Evolutionary conservation across 2,113 vertebrate species (phyloP), one percentile per base, ranked within the genome.

Genomic region (Fulmarus glacialis): DNA sequence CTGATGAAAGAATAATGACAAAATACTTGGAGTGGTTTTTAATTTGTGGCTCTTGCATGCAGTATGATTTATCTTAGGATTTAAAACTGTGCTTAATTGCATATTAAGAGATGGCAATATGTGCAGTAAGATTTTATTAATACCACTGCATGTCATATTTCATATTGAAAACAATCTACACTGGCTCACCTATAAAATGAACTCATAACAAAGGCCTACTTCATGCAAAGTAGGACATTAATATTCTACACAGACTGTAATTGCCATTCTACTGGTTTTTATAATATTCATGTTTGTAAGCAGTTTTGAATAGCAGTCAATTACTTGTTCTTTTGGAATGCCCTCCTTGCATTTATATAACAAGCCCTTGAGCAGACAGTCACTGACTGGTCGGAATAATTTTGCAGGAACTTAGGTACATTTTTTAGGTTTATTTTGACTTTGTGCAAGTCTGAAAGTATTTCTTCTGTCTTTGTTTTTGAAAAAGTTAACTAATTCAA

Each of bases 121-220:
- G 73, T 74, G 56, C 52, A 94, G 88, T 56, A 53, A 83, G 90
- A 47, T 82, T 92, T 95, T 81, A 90, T 66, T 95, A 95, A 95
- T 88, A 91, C 34, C 34, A 66, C 68, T 79, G 60, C 66, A 53
- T 73, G 77, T 59, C 80, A 47, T 84, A 67, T 64, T 92, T 93
- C 80, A 89, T 87, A 90, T 19, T 78, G 90, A 92, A 91, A 97
- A 93, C 87, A 87, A 95, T 91, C 86, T 87, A 86, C 34, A 66
- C 34, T 70, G 34, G 16, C 64, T 96, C 68, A 93, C 88, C 92
- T 91, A 80, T 38, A 67, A 96, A 91, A 68, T 52, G 47, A 93
- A 89, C 47, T 82, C 71, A 62, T n/a, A 95, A 93, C 58, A 91
- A 92, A 96, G 63, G 63, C 83, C 36, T 62, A 18, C 73, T 94